A percentile compares a stretch with the other conserved stretches of the same genome.
phyloP scores from a whole-genome alignment of 1,140 invertebrate genomes.

The Coptotermes formosanus region DNA sequence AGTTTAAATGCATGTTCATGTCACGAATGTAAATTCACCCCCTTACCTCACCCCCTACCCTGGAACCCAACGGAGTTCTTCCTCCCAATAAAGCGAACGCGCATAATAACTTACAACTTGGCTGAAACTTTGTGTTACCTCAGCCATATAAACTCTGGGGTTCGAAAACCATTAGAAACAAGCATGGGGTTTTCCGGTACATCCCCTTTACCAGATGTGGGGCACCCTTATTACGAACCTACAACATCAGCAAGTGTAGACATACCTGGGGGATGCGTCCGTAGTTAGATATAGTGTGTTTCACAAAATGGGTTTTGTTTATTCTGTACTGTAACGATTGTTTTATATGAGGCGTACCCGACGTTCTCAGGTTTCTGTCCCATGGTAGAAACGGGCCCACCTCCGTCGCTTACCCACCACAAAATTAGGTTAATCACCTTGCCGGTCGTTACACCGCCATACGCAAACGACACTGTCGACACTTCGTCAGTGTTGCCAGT shows the following conservation, averaged over 20 bases:
- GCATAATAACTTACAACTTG: not conserved
- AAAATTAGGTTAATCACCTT: no score
- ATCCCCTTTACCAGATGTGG: not conserved
- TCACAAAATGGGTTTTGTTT: no score
- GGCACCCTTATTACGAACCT: not conserved
- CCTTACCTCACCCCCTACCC: not conserved
- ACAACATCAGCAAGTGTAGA: not conserved
- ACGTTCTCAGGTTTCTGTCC: no score
- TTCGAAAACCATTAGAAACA: slow-evolving; percentile 2
- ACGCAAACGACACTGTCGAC: no score
- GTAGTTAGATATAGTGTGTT: no score
- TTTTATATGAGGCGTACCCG: no score
- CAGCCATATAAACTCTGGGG: not conserved
- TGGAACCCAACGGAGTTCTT: not conserved
- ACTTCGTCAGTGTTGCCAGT: no score
- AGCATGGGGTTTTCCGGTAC: not conserved
- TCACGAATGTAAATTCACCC: not conserved
- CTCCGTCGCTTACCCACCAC: no score
- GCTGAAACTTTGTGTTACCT: not conserved
- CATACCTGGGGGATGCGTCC: no score
- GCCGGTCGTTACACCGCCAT: no score
- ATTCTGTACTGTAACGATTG: no score
- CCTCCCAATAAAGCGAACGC: not conserved
- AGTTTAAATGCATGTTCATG: not conserved
- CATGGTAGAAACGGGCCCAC: no score